Evolutionary conservation across 2,888 invertebrate genomes (phyloP).

Genomic region (Gari tellinella): DNA sequence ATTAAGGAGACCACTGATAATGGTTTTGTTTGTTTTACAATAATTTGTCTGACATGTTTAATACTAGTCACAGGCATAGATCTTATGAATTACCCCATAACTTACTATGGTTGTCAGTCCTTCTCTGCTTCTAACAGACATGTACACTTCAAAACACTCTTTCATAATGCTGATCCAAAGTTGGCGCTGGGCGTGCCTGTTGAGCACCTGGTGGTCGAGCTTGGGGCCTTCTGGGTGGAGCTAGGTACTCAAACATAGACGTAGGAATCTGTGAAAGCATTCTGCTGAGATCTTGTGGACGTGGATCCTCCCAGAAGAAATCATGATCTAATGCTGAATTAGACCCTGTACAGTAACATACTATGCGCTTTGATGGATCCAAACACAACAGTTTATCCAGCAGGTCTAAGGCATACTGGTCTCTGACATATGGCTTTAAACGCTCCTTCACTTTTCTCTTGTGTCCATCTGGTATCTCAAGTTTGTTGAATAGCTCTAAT

Average conservation of each 20-base stretch:
- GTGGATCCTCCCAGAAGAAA: slow-evolving; percentile 99
- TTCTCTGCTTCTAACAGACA: too few species aligned
- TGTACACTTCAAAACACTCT: slow-evolving; percentile 81
- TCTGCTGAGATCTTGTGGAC: slow-evolving; percentile 89
- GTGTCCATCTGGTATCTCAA: slow-evolving; percentile 81
- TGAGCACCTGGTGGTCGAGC: slow-evolving; percentile 27
- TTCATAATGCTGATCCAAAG: slow-evolving; percentile 82
- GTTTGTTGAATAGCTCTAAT: slow-evolving; percentile 90
- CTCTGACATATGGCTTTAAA: slow-evolving; percentile 94
- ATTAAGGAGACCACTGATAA: too few species aligned
- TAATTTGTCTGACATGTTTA: too few species aligned
- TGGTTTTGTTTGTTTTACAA: too few species aligned
- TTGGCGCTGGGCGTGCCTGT: slow-evolving; percentile 53
- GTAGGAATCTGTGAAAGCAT: slow-evolving; percentile 96
- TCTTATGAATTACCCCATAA: too few species aligned
- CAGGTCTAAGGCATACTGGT: slow-evolving; percentile 95
- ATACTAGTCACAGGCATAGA: too few species aligned
- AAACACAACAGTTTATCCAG: slow-evolving; percentile 95
- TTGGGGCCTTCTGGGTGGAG: slow-evolving; percentile 88
- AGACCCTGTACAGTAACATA: too few species aligned
- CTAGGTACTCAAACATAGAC: slow-evolving; percentile 97
- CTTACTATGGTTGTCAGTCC: too few species aligned
- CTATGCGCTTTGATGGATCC: slow-evolving; percentile 94
- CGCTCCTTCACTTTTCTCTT: slow-evolving; percentile 83
- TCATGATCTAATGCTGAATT: slow-evolving; percentile 98